Base-by-base conservation (phyloP, 1,140 invertebrate genomes). In the Chymomyza costata region DNA sequence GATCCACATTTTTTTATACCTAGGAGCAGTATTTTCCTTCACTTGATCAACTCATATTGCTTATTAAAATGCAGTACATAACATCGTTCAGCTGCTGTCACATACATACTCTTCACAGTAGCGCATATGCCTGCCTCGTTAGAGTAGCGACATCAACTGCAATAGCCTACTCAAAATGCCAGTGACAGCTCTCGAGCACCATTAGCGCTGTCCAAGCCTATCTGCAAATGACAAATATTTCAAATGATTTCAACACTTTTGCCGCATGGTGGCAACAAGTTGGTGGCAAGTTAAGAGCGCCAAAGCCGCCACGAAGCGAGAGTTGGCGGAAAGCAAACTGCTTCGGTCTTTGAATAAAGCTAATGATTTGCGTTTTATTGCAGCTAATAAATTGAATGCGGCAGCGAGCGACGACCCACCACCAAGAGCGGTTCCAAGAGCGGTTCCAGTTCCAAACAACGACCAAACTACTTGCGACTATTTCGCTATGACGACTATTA, bases 311-410 rank as follows among this genome's bases (percentile, higher is more conserved):
- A n/a, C n/a, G n/a, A n/a, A n/a, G n/a, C n/a, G n/a, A n/a, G n/a
- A n/a, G n/a, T n/a, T n/a, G n/a, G n/a, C n/a, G n/a, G n/a, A n/a
- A n/a, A n/a, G n/a, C n/a, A n/a, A n/a, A n/a, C n/a, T n/a, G n/a
- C 21, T 5, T 25, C 21, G 21, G 21, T 8, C 21, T n/a, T n/a
- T n/a, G n/a, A n/a, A n/a, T n/a, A n/a, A 25, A 5, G 21, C 21
- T 8, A 25, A 80, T 78, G 71, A 78, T 78, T 78, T 80, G 71
- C 71, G 71, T 78, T 80, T 78, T 76, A 80, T 78, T 78, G 71
- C 71, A 78, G 71, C 73, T 80, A 78, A 78, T 78, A 78, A 78
- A 78, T 78, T 78, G 71, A 80, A 80, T 67, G 63, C n/a, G n/a
- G n/a, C n/a, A n/a, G n/a, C n/a, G n/a, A n/a, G n/a, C n/a, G n/a